Evolutionary conservation across 2,888 invertebrate species (phyloP).

Genomic region (Stenichneumon culpator): DNA sequence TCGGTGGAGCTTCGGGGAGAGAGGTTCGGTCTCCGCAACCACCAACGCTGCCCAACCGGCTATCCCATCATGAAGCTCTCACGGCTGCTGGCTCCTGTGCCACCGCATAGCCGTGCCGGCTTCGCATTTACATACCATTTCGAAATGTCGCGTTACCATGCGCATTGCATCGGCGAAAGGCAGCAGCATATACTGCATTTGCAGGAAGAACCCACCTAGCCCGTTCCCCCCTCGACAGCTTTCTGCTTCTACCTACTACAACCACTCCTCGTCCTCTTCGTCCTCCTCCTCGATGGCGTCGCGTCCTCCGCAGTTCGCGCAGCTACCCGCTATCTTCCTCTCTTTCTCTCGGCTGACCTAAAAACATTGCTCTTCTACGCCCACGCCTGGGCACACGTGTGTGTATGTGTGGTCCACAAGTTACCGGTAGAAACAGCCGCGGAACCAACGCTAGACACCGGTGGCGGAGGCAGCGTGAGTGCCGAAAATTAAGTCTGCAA

Average conservation of each 20-base stretch:
- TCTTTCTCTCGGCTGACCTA: conserved; percentile 53
- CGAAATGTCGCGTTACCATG: conserved; percentile 49
- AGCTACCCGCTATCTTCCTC: conserved; percentile 4
- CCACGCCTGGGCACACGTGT: conserved; percentile 12
- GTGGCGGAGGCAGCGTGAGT: conserved; percentile 40
- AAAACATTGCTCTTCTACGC: conserved; percentile 38
- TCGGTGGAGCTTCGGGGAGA: conserved; percentile 14
- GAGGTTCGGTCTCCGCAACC: conserved; percentile 1
- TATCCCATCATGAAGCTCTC: conserved; percentile 40
- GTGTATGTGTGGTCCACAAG: not conserved
- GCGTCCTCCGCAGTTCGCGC: not conserved
- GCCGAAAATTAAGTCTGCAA: conserved; percentile 80
- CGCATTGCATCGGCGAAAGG: conserved; percentile 39
- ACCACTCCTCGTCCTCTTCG: not conserved
- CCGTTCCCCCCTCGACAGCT: conserved; percentile 1
- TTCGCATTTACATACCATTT: conserved; percentile 56
- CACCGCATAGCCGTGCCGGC: conserved; percentile 38
- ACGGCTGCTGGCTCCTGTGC: conserved; percentile 11
- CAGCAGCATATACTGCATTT: conserved; percentile 21
- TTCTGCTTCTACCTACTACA: conserved; percentile 3
- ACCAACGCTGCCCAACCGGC: not conserved
- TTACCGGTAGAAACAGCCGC: conserved; percentile 17
- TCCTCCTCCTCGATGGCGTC: conserved; percentile 19
- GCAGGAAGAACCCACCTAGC: conserved; percentile 11
- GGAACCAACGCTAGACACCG: conserved; percentile 25